Conservation (phyloP, 2,888 invertebrate species). For the Brachyptera risi region DNA sequence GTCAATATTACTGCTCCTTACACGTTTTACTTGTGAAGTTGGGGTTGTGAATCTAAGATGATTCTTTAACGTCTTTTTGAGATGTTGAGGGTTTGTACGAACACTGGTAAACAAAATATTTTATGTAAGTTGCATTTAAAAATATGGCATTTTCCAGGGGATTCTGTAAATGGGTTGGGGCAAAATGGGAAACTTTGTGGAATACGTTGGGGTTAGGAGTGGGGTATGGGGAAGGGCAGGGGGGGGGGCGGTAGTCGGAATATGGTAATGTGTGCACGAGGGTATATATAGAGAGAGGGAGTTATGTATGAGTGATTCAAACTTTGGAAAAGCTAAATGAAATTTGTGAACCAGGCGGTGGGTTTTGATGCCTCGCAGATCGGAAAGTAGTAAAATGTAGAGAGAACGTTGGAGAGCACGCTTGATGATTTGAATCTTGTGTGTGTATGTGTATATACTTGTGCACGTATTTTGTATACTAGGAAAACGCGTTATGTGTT, state of each 20-base stretch:
- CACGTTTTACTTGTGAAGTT: too few species aligned
- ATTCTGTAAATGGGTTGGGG: background rate
- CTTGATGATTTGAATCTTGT: constrained; percentile 7
- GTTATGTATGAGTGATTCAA: constrained; percentile 9
- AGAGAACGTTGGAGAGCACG: too few species aligned
- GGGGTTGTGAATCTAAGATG: too few species aligned
- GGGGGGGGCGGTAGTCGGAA: constrained; percentile 11
- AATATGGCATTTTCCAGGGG: constrained; percentile 9
- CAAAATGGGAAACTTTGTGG: background rate
- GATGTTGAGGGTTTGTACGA: background rate
- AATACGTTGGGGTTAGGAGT: background rate
- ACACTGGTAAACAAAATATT: constrained; percentile 15
- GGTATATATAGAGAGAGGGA: background rate
- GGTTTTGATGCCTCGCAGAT: constrained; percentile 5
- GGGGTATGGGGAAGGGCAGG: too few species aligned
- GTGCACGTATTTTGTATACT: too few species aligned
- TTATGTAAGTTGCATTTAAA: constrained; percentile 14
- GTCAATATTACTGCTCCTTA: too few species aligned
- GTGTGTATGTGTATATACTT: too few species aligned
- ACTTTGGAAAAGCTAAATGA: constrained; percentile 23
- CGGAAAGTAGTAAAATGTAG: background rate
- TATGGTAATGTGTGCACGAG: constrained; percentile 20
- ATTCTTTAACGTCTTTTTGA: too few species aligned
- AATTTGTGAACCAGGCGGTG: constrained; percentile 1
- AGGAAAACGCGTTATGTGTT: too few species aligned